Evolutionary conservation across 2,113 vertebrate species (phyloP), one percentile per base, ranked within the genome.

Genomic region (Panurus biarmicus): DNA sequence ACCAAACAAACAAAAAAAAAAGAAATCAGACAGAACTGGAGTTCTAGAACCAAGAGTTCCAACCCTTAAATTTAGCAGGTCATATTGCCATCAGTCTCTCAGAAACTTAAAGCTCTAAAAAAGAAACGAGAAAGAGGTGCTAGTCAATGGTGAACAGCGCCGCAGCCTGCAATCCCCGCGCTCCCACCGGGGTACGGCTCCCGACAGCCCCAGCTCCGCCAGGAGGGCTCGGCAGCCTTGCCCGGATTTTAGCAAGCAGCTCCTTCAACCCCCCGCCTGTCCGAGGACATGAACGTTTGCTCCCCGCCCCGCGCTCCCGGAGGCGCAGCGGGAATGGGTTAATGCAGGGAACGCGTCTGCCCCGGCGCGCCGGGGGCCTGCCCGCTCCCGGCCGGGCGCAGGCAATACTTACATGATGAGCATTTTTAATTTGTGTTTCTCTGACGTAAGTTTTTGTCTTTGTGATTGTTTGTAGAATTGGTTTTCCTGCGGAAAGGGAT

Each of bases 391-490:
- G 78, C 71, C 35, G 35, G 87, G 78, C 10, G 10, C 16, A 12
- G 75, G 67, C 86, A 83, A 96, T 97, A 98, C 98, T 98, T 98
- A 98, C 98, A 96, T 97, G 94, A 92, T 95, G 88, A 96, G 96
- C 95, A 71, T 74, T 98, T 97, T 97, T 98, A 99, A 98, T 99
- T 99, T 97, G 98, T 98, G 98, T 99, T 99, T 98, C 99, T 98
- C 98, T 99, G 99, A 94, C 99, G 99, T 97, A 99, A 98, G 97
- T 99, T 99, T 98, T 99, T 99, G 97, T 99, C 99, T 98, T 99
- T 99, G 97, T 99, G 99, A 98, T 99, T 99, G 98, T 99, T 99
- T 97, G 99, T 99, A 94, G 99, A 99, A 98, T 99, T 99, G 91
- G 98, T 99, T 99, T 99, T 99, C 98, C 99, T 99, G 96, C 47